Evolutionary conservation across 2,888 invertebrate genomes (phyloP).

Genomic region (Thera britannica): DNA sequence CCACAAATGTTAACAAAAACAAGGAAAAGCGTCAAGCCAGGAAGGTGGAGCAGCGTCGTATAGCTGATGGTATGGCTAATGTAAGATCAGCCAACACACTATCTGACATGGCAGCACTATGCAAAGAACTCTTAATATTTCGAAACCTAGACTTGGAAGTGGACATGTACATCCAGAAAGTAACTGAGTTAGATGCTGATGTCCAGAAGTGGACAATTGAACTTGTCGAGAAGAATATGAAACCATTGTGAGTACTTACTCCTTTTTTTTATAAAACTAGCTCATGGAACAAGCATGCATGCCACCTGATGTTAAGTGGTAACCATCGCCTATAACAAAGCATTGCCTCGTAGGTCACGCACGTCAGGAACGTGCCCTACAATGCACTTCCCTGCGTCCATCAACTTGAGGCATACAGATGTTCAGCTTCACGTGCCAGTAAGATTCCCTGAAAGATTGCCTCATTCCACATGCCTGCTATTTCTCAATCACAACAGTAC

Average conservation of each 20-base stretch:
- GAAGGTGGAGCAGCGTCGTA: conserved; percentile 85
- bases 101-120: conserved; percentile 84
- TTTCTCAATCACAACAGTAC: neutral
- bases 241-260: conserved; percentile 85
- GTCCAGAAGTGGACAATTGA: conserved; percentile 89
- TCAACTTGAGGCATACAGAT: no score
- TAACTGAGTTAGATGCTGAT: conserved; percentile 82
- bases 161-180: conserved; percentile 85
- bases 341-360: no score
- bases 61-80: conserved; percentile 84
- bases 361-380: no score
- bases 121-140: conserved; percentile 86
- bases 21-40: conserved; percentile 87
- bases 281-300: no score
- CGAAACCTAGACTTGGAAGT: conserved; percentile 85
- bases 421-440: no score
- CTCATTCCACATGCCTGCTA: no score
- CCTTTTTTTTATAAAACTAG: neutral
- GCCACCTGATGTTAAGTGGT: no score
- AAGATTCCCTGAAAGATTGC: no score
- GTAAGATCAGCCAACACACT: conserved; percentile 86
- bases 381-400: no score
- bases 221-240: conserved; percentile 92
- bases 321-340: no score
- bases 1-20: conserved; percentile 74